Evolutionary conservation across 1,140 invertebrate species (phyloP).

Genomic region (Neotoxoptera formosana): DNA sequence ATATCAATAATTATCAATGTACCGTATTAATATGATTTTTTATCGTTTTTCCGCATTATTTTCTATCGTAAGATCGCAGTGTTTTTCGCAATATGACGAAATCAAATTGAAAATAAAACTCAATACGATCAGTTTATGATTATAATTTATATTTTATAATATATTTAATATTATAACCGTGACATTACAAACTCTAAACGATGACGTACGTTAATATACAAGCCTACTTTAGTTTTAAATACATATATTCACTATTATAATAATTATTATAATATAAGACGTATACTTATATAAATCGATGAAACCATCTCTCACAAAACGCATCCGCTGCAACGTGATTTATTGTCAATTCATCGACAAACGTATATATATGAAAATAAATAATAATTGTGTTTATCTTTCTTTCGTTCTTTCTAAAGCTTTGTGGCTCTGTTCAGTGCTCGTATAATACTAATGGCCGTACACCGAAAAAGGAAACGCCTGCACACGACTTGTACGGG

Average conservation of each 20-base stretch:
- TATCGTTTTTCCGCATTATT: conserved; percentile 2
- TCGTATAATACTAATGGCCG: neutral
- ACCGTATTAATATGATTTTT: neutral
- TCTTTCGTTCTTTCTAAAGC: neutral
- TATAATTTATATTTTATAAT: neutral
- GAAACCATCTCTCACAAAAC: neutral
- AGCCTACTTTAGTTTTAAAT: neutral
- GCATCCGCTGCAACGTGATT: neutral
- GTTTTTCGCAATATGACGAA: neutral
- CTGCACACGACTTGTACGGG: neutral
- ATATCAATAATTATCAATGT: neutral
- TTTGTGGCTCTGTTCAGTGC: neutral
- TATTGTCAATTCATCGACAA: neutral
- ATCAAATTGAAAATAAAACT: neutral
- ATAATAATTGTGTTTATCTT: neutral
- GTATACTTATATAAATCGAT: neutral
- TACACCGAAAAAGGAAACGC: neutral
- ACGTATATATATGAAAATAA: neutral
- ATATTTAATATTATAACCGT: neutral
- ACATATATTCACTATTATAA: neutral
- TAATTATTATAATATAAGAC: neutral
- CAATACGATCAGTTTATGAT: neutral
- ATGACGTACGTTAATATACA: neutral
- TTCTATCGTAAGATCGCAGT: neutral
- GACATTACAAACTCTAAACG: neutral